Evolutionary conservation across 1,140 invertebrate species (phyloP).

Genomic region (Lucilia sericata): DNA sequence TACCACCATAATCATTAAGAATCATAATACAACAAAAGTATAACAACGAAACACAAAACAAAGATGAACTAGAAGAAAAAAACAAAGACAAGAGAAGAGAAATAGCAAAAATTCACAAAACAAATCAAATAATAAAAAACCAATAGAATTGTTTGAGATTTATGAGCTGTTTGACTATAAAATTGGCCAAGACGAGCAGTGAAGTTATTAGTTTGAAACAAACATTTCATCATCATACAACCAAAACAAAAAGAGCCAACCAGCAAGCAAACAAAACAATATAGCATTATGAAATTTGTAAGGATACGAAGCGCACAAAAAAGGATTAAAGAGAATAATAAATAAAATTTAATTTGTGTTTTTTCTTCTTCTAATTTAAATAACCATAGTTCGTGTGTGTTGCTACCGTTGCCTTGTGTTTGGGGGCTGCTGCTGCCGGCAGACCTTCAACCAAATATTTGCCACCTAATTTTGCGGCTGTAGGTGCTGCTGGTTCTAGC

Average conservation of each 20-base stretch:
- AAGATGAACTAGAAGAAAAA: not conserved
- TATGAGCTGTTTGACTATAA: constrained; percentile 38
- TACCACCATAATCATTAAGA: not conserved
- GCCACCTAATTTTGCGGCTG: constrained; percentile 48
- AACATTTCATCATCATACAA: constrained; percentile 34
- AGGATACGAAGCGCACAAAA: not conserved
- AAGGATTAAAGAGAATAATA: not conserved
- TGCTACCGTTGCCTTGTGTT: not conserved
- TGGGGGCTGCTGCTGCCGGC: constrained; percentile 1
- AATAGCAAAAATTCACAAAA: constrained; percentile 14
- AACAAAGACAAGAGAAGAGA: not conserved
- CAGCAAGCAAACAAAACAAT: not conserved
- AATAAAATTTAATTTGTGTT: not conserved
- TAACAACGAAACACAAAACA: not conserved
- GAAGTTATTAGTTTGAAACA: constrained; percentile 20
- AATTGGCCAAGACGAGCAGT: constrained; percentile 1
- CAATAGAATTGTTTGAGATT: constrained; percentile 32
- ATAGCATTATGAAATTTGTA: constrained; percentile 33
- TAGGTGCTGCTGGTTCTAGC: constrained; percentile 34
- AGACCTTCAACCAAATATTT: constrained; percentile 52
- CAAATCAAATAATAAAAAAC: constrained; percentile 3
- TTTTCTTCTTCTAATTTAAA: not conserved
- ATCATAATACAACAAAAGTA: not conserved
- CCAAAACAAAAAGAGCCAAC: not conserved
- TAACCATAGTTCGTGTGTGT: constrained; percentile 8